phyloP scores from a whole-genome alignment of 2,797 vertebrate genomes.

The Mus caroli region DNA sequence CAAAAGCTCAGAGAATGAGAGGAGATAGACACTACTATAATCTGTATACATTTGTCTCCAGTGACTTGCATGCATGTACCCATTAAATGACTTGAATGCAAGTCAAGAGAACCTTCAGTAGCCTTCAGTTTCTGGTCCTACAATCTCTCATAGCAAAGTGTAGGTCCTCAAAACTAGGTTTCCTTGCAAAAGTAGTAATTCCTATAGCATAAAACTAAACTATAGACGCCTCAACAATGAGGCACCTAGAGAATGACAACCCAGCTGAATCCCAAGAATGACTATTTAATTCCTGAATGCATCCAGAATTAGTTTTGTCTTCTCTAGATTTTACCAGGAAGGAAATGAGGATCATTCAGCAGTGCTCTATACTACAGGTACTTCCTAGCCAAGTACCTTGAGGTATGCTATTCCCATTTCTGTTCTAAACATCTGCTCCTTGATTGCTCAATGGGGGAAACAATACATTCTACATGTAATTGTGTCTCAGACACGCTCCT shows the following conservation, averaged over 20 bases:
- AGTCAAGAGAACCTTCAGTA: slow-evolving; percentile 39
- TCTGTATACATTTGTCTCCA: neutral
- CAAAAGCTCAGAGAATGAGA: slow-evolving; percentile 30
- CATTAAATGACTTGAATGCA: slow-evolving; percentile 36
- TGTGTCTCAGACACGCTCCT: slow-evolving; percentile 10
- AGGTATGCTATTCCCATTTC: slow-evolving; percentile 12
- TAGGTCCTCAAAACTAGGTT: neutral
- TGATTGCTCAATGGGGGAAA: slow-evolving; percentile 17
- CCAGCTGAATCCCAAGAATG: neutral
- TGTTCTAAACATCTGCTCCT: slow-evolving; percentile 28
- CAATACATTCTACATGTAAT: slow-evolving; percentile 5
- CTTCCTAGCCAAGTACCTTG: neutral
- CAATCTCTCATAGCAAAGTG: neutral
- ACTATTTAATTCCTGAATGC: slow-evolving; percentile 8
- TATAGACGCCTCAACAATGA: neutral
- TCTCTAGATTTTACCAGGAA: slow-evolving; percentile 16
- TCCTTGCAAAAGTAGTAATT: slow-evolving; percentile 20
- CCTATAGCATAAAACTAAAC: neutral
- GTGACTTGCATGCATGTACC: slow-evolving; percentile 38
- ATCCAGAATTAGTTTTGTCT: slow-evolving; percentile 24
- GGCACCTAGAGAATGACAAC: neutral
- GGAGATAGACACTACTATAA: neutral
- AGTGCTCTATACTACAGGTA: neutral
- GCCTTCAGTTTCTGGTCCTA: neutral
- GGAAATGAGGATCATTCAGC: neutral